Evolutionary conservation across 2,888 invertebrate species (phyloP), one percentile per base, ranked within the genome.

Genomic region (Criorhina ranunculi): DNA sequence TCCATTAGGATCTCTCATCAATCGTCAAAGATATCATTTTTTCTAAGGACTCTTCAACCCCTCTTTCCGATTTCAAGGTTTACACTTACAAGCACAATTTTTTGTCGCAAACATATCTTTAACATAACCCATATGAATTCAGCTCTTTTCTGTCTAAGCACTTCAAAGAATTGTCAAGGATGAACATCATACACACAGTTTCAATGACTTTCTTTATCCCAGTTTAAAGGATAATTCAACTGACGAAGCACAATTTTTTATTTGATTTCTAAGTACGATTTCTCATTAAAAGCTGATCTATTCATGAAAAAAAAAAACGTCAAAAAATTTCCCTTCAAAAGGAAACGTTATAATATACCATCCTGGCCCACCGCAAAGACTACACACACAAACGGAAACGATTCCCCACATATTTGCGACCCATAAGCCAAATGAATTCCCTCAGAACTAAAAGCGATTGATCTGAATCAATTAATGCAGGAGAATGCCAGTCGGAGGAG

Each of bases 401-500:
- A 57, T 42, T 15, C 9, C 19, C 7, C 60, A 57, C 29, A 59
- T 46, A 35, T 53, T 64, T 19, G 66, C 6, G 40, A 57, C 37
- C 35, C 37, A 70, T 78, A 78, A 83, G 69, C 83, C 62, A 69
- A 78, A 78, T 73, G 60, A 78, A 67, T 78, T 78, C 49, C 42
- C 37, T 67, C 51, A 62, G 67, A 69, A 17, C 57, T 40, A 51
- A 67, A 46, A 40, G 5, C 67, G 53, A 59, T 78, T 83, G 78
- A 83, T 83, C 49, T 69, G 55, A 83, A 83, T 78, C 83, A 83
- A 83, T 83, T 78, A 83, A 83, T 78, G 67, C 62, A 67, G 35
- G 59, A 33, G 42, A 35, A 53, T 40, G 35, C 40, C 69, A 51
- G 33, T 57, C 42, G 42, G 53, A 53, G 15, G 6, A 40, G 9